These are phyloP conservation scores for Paedocypris sp. DNA, from an alignment of 2,113 vertebrate genomes.

Conservation along the genomic window DNA sequence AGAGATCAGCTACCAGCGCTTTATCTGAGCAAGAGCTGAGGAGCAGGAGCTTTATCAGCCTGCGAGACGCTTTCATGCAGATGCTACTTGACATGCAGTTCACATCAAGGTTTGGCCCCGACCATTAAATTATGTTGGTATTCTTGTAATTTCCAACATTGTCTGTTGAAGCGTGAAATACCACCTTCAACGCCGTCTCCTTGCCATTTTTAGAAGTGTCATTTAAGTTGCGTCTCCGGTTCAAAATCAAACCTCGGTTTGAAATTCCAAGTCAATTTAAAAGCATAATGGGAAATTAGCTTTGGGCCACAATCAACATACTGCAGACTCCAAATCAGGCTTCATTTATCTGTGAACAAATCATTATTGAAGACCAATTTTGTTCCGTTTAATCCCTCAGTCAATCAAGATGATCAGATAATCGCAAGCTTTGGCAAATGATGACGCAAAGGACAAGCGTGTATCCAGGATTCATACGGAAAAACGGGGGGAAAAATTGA, in stretches of 20 bases:
- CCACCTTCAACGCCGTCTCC: background rate
- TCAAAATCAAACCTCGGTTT: background rate
- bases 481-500: background rate
- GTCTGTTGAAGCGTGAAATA: no score
- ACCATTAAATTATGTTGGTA: constrained; percentile 19
- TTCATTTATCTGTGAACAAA: background rate
- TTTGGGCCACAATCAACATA: background rate
- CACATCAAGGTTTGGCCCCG: background rate
- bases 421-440: background rate
- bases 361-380: background rate
- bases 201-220: background rate
- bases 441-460: background rate
- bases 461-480: background rate
- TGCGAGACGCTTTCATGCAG: background rate
- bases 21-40: background rate
- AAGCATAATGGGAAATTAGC: background rate
- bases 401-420: background rate
- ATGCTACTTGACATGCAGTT: constrained; percentile 11
- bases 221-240: background rate
- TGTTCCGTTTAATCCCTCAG: background rate
- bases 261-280: background rate
- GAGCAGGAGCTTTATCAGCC: constrained; percentile 5
- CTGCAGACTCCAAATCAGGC: background rate
- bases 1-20: constrained; percentile 3
- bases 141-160: constrained; percentile 2